phyloP scores from a whole-genome alignment of 1,140 invertebrate genomes.

The Lysiphlebus fabarum region DNA sequence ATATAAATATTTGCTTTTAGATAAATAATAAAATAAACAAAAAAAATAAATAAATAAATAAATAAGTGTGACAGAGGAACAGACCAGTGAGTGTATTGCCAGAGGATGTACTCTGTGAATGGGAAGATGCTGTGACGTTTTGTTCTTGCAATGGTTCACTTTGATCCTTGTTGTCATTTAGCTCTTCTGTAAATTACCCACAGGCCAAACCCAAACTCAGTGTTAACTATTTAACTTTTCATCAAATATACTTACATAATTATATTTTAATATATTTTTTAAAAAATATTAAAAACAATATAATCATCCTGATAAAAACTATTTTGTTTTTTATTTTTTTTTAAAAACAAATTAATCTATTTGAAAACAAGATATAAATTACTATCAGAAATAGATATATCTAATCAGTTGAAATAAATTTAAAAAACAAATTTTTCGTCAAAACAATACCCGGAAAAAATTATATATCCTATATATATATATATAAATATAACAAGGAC shows the following conservation, averaged over 20 bases:
- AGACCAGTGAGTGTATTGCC: conserved; percentile 53
- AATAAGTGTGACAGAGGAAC: conserved; percentile 51
- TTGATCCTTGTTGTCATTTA: conserved; percentile 48
- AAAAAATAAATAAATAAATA: conserved; percentile 43
- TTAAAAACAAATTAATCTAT: no score
- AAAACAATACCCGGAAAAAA: no score
- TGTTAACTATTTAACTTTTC: conserved; percentile 31
- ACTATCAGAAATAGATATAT: no score
- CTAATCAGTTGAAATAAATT: no score
- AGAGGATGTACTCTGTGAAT: conserved; percentile 47
- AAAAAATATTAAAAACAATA: no score
- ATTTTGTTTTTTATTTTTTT: no score
- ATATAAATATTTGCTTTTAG: background rate
- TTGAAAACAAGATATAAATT: no score
- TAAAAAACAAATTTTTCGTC: no score
- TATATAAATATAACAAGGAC: no score
- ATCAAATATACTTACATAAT: no score
- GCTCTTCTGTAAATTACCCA: conserved; percentile 49
- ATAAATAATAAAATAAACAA: conserved; percentile 15
- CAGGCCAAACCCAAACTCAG: conserved; percentile 43
- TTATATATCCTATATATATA: no score
- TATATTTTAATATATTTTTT: conserved; percentile 11
- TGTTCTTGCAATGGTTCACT: conserved; percentile 38
- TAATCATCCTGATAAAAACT: no score
- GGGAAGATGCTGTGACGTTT: conserved; percentile 44